These are phyloP conservation scores for Conops quadrifasciatus DNA, from an alignment of 2,888 invertebrate species.

Conservation along the genomic window DNA sequence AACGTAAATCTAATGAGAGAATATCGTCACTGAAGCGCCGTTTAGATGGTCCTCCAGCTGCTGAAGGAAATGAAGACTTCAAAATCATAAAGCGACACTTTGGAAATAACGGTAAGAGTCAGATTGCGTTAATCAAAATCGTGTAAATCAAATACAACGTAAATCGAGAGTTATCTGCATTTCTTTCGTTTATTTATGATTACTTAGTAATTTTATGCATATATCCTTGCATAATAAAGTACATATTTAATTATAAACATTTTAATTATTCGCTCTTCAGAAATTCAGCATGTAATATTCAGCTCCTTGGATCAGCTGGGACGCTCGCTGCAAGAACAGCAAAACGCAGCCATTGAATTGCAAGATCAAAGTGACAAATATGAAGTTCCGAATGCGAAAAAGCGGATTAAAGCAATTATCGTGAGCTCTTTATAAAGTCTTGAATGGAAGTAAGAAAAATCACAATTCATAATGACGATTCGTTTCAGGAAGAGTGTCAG, in stretches of 20 bases:
- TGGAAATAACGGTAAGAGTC: conserved; percentile 48
- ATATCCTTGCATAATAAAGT: too few species aligned
- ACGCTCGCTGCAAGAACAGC: conserved; percentile 56
- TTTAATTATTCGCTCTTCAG: conserved; percentile 42
- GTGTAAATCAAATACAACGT: background rate
- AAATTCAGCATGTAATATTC: conserved; percentile 57
- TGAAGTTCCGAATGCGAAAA: conserved; percentile 56
- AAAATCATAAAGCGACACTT: conserved; percentile 49
- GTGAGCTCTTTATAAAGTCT: conserved; percentile 47
- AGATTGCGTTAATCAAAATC: too few species aligned
- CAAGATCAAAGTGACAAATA: conserved; percentile 57
- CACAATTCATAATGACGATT: conserved; percentile 4
- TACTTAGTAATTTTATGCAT: too few species aligned
- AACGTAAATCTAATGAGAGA: background rate
- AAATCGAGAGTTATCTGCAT: too few species aligned
- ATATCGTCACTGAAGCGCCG: conserved; percentile 40
- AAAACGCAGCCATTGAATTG: conserved; percentile 58
- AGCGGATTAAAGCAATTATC: conserved; percentile 60
- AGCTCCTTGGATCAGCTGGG: conserved; percentile 59
- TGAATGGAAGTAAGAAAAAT: conserved; percentile 1
- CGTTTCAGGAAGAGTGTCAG: conserved; percentile 60
- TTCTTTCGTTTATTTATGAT: too few species aligned
- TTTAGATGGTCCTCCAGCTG: conserved; percentile 25
- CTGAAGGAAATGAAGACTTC: conserved; percentile 39
- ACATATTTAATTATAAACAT: too few species aligned